Percentiles rank a stretch among this genome's conserved stretches.
phyloP scores from a whole-genome alignment of 2,888 invertebrate genomes.

The Griposia aprilina region DNA sequence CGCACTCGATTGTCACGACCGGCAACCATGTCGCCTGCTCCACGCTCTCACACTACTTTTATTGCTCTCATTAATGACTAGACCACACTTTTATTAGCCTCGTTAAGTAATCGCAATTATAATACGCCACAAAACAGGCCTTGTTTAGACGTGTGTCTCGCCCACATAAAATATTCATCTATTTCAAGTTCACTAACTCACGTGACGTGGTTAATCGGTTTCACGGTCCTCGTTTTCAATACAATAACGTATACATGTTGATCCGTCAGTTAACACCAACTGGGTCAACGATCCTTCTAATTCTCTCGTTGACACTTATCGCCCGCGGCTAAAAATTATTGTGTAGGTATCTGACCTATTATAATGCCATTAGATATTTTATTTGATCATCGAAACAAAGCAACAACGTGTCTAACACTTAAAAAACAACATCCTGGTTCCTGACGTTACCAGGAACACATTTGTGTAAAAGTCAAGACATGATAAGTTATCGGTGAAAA shows the following conservation, averaged over 20 bases:
- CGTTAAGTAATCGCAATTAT: slow-evolving; percentile 62
- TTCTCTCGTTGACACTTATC: slow-evolving; percentile 52
- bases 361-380: slow-evolving; percentile 63
- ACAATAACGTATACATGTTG: slow-evolving; percentile 36
- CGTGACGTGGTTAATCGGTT: slow-evolving; percentile 39
- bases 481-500: slow-evolving; percentile 53
- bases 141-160: slow-evolving; percentile 24
- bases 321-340: slow-evolving; percentile 61
- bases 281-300: slow-evolving; percentile 67
- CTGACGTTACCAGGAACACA: slow-evolving; percentile 31
- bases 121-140: slow-evolving; percentile 28
- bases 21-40: slow-evolving; percentile 51
- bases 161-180: slow-evolving; percentile 18
- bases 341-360: slow-evolving; percentile 51
- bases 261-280: slow-evolving; percentile 55
- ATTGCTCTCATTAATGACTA: slow-evolving; percentile 67
- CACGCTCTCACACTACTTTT: slow-evolving; percentile 71
- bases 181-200: slow-evolving; percentile 44
- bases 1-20: slow-evolving; percentile 69
- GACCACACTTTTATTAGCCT: slow-evolving; percentile 60
- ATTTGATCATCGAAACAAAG: slow-evolving; percentile 43
- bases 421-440: slow-evolving; percentile 33
- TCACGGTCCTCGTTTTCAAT: slow-evolving; percentile 40
- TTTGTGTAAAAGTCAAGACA: slow-evolving; percentile 40
- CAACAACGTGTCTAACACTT: slow-evolving; percentile 21